Evolutionary conservation across 2,797 vertebrate species (phyloP), one percentile per base, ranked within the genome.

Genomic region (Bradypodion ventrale): DNA sequence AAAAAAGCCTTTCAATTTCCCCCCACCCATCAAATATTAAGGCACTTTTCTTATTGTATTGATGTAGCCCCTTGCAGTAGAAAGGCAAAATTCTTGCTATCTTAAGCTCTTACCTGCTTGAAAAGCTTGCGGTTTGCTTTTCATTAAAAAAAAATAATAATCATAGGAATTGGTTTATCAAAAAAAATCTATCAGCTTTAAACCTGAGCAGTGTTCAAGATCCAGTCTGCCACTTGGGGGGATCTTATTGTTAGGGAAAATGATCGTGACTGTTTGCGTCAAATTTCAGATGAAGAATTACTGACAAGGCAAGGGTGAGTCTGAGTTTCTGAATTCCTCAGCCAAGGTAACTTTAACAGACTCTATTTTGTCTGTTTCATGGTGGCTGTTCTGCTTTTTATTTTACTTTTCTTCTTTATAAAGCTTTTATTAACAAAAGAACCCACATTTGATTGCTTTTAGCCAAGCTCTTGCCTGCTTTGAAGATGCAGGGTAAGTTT

Each of bases 101-200:
- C 25, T 78, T 91, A 83, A 78, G 87, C 83, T 86, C 84, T 89
- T 91, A 89, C 90, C 92, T 82, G 65, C 25, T 46, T 59, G 73
- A 66, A 81, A 92, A 82, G 56, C 37, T 82, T 74, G 10, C 77
- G 66, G 82, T 74, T 83, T 85, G 79, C 83, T 88, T 89, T 65
- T 87, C 87, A 86, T 77, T 78, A 8, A 12, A 88, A 91, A 91
- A 92, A 70, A 8, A 92, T n/a, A n/a, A n/a, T n/a, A n/a, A 84
- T 85, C 87, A 56, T 81, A 74, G 89, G 59, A 89, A 88, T 91
- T 90, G 84, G 88, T 86, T 90, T 88, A 84, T 75, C 74, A 73
- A 72, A n/a, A n/a, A n/a, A 44, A 86, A 83, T 91, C 78, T 68
- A 69, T 79, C 80, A 83, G 87, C 90, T 85, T 91, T 86, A 74